Evolutionary conservation across 2,797 vertebrate species (phyloP), one percentile per base, ranked within the genome.

Genomic region (Trematomus bernacchii): DNA sequence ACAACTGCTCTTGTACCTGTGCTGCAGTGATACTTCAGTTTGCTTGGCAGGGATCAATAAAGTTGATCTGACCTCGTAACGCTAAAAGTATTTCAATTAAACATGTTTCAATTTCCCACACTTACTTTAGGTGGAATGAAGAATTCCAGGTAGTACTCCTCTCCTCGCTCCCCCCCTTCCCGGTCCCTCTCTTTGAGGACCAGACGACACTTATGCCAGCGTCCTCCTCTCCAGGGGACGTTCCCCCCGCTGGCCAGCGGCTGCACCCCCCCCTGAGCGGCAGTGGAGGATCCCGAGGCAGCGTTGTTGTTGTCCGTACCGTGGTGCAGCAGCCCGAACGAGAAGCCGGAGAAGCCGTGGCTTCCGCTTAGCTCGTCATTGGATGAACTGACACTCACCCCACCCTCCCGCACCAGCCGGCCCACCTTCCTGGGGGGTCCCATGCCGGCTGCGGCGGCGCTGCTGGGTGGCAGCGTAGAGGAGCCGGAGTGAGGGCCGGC

Each of bases 91-190:
- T n/a, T 15, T 53, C 8, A 27, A 6, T n/a, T 19, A 19, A 37
- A 43, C 37, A 4, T 16, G 13, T 3, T 60, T n/a, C 6, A 1
- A 12, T 10, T 40, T 16, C 23, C 53, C 37, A 6, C 13, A 53
- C 94, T 94, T 80, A 97, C 97, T 93, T 97, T 97, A 3, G 97
- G 97, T 8, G 97, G 97, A 69, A 98, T 95, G 90, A 96, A 98
- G 93, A 98, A 97, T 79, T 98, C 97, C 92, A 98, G 76, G 70
- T 96, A 96, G 90, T 95, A 96, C 68, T 96, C 96, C 82, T 96
- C 95, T 61, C 95, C 96, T 64, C 93, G 92, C 75, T 95, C 94
- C 0, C 86, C 94, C 18, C 95, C 95, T 10, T 96, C 96, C 16
- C 92, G 80, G 83, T 96, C 95, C 69, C 94, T 61, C 73, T 94